Conservation (phyloP, 2,113 vertebrate genomes). For the Pampusana beccarii region DNA sequence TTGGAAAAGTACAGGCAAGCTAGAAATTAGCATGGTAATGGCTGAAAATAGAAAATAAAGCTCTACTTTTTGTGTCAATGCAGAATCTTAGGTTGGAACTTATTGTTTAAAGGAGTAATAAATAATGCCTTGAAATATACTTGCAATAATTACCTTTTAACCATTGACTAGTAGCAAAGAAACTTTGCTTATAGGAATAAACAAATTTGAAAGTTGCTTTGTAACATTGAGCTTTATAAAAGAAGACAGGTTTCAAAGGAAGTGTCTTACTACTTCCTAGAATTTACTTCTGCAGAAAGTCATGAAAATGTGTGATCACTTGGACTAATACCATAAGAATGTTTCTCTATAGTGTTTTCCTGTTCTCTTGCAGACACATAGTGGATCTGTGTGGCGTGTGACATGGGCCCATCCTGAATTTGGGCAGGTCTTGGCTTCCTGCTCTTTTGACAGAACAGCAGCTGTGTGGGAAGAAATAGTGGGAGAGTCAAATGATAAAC, state of each 20-base stretch:
- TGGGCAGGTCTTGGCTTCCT: constrained; percentile 94
- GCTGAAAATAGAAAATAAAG: not conserved
- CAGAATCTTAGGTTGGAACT: not conserved
- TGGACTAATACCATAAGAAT: fast-evolving
- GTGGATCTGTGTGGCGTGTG: constrained; percentile 97
- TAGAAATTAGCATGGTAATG: not conserved
- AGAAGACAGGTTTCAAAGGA: not conserved
- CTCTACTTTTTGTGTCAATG: not conserved
- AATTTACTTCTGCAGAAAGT: not conserved
- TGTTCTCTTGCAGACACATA: constrained; percentile 85
- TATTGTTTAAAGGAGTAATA: not conserved
- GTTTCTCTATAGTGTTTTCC: not conserved
- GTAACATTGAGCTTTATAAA: not conserved
- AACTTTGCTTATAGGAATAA: not conserved
- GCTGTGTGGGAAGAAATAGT: constrained; percentile 99
- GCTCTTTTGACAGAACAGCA: constrained; percentile 95
- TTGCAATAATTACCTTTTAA: not conserved
- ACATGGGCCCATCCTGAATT: constrained; percentile 98
- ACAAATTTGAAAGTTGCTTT: not conserved
- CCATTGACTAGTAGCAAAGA: not conserved
- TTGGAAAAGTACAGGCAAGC: not conserved
- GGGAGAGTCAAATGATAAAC: constrained; percentile 97
- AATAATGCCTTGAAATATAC: not conserved
- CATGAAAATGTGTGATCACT: fast-evolving
- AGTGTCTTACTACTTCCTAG: not conserved